Conservation (phyloP, 2,113 vertebrate species). For the Hippopotamus amphibius region DNA sequence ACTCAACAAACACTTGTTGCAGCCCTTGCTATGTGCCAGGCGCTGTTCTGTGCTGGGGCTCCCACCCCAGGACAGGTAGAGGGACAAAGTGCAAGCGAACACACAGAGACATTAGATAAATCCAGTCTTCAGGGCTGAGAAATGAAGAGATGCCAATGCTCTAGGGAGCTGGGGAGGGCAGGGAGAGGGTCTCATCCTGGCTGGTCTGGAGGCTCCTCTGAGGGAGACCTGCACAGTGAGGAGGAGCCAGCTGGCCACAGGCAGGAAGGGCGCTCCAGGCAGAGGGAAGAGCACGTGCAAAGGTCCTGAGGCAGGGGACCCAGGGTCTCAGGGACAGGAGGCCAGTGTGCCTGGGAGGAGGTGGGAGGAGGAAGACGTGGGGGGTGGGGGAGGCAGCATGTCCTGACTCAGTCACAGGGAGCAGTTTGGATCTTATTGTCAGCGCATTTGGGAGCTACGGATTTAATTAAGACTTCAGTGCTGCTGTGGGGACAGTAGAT, state of each 20-base stretch:
- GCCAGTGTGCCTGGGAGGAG: background rate
- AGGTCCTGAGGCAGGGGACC: background rate
- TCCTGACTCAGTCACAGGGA: background rate
- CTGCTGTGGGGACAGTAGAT: background rate
- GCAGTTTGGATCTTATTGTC: background rate
- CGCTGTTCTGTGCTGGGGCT: background rate
- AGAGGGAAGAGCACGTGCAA: background rate
- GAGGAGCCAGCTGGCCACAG: background rate
- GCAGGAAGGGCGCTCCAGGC: background rate
- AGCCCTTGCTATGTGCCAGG: background rate
- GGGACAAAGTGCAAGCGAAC: background rate
- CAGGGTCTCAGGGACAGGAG: background rate
- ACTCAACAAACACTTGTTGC: background rate
- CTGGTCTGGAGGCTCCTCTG: background rate
- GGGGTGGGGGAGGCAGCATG: background rate
- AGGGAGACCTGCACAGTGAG: background rate
- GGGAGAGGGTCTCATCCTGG: background rate
- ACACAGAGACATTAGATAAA: background rate
- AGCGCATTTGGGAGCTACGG: background rate
- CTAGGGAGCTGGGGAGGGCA: too few relatives aligned
- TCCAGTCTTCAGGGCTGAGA: background rate
- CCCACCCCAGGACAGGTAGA: background rate
- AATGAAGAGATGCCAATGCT: rapidly evolving
- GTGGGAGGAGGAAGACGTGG: background rate
- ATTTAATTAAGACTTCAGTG: background rate